Base-by-base conservation (phyloP, 2,113 vertebrate species). In the Oreamnos americanus region DNA sequence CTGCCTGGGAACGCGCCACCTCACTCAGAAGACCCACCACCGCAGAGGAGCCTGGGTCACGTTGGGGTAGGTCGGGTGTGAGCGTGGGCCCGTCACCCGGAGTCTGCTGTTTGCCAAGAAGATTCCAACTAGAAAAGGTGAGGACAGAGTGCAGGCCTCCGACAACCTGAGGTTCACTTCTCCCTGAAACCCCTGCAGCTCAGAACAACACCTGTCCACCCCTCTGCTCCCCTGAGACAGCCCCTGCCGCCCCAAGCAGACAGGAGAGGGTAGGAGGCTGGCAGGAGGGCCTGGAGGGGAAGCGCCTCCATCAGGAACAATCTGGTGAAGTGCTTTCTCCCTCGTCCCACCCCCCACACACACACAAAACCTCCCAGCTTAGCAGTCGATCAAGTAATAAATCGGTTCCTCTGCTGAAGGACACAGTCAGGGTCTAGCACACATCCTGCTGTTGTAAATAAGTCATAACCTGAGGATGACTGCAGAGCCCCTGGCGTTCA, bases 311-410 rank as follows among this genome's bases (percentile, higher is more conserved):
- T 49, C 67, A 33, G 15, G 39, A 57, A 90, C 33, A 45, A 36
- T 23, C 49, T 1, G 71, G 26, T 12, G 6, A 19, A 30, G 33
- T 1, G 47, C 33, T 39, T n/a, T 23, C 55, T 12, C 17, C 76
- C 87, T 62, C 14, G 0, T 43, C 0, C 74, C 14, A 3, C 64
- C 6, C 0, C 6, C 1, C 3, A 3, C 3, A 43, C 43, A 6
- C 5, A 28, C 26, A 25, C 1, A n/a, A 43, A 43, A 45, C 47
- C 81, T 71, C 82, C 74, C 60, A 45, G 84, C 89, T 85, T 30
- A 45, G 21, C 49, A 43, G 84, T 79, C 8, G 5, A 36, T 60
- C 17, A 30, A 51, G 43, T 25, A n/a, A 16, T 36, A 25, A 43
- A 10, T 25, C n/a, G 2, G 25, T 7, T 36, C 83, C 15, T 15